Base-by-base conservation (phyloP, 2,888 invertebrate genomes). In the Polyommatus icarus region DNA sequence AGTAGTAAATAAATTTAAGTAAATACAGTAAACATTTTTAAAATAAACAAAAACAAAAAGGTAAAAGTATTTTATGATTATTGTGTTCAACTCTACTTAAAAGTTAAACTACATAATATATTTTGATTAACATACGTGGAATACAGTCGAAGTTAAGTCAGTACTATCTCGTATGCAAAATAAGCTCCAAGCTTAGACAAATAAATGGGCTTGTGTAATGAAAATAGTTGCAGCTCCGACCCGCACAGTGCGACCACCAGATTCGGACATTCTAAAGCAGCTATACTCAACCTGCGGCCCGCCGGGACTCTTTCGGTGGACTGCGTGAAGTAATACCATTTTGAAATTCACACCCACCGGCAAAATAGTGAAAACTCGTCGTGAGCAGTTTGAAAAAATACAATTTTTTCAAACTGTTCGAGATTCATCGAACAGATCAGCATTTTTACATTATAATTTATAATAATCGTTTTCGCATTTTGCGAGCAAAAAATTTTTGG, bases 151-250 rank as follows among this genome's bases (percentile, higher is more conserved):
- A 73, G 20, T 73, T 46, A 40, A 20, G 24, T 46, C 73, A 73
- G 46, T n/a, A 54, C 46, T 73, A 82, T 82, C 80, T 82, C 76
- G 79, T 79, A 82, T 83, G 83, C 82, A 83, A 83, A 84, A 84
- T 84, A 83, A 81, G 81, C 83, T 82, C 79, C 79, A 77, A 82
- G 82, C 82, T 81, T 81, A 80, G 80, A 83, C 81, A 83, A 83
- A 83, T 83, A 83, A 84, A 84, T 85, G 83, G 82, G 81, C 83
- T 83, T 83, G 83, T 82, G 81, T 86, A 88, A 87, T 89, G 86
- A 86, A 87, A 88, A 87, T 88, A 86, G 87, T 87, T 87, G 81
- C 80, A 81, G 80, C 80, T 77, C 77, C 77, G 76, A 67, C 76
- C 79, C 77, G 75, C 76, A 78, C 79, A 80, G 75, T 67, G 78